These are phyloP conservation scores for Drosophila lacertosa DNA, from an alignment of 1,140 invertebrate genomes.

Conservation along the genomic window DNA sequence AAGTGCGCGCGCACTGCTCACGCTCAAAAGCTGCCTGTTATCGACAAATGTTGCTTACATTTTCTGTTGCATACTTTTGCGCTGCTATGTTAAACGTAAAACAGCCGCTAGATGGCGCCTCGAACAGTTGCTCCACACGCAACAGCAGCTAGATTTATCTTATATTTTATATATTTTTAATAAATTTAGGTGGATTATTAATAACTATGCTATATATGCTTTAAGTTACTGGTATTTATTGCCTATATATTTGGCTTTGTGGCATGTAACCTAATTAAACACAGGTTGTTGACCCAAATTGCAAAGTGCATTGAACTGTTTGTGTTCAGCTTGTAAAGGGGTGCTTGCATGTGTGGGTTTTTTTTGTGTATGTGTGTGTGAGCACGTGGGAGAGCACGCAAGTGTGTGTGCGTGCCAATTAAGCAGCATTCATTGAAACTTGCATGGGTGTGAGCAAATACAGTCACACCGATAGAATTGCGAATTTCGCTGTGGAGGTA, in stretches of 20 bases:
- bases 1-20: slow-evolving; percentile 6
- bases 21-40: slow-evolving; percentile 46
- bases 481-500: too few species aligned
- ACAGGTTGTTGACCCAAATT: slow-evolving; percentile 82
- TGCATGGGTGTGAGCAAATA: not conserved
- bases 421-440: not conserved
- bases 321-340: slow-evolving; percentile 38
- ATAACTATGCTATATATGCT: not conserved
- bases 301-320: slow-evolving; percentile 80
- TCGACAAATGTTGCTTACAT: not conserved
- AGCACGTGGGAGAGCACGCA: slow-evolving; percentile 13
- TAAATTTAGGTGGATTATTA: not conserved
- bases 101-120: slow-evolving; percentile 28
- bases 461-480: not conserved
- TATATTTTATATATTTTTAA: not conserved
- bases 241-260: not conserved
- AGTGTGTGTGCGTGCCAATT: not conserved
- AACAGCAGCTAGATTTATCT: not conserved
- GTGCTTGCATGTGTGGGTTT: not conserved
- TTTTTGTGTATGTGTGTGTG: slow-evolving; percentile 1
- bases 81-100: slow-evolving; percentile 8
- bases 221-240: not conserved
- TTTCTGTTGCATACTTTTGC: slow-evolving; percentile 64
- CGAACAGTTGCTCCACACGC: slow-evolving; percentile 16
- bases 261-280: slow-evolving; percentile 58